These are phyloP conservation scores for Cephalopholis sonnerati DNA, from an alignment of 2,113 vertebrate species.

Conservation along the genomic window DNA sequence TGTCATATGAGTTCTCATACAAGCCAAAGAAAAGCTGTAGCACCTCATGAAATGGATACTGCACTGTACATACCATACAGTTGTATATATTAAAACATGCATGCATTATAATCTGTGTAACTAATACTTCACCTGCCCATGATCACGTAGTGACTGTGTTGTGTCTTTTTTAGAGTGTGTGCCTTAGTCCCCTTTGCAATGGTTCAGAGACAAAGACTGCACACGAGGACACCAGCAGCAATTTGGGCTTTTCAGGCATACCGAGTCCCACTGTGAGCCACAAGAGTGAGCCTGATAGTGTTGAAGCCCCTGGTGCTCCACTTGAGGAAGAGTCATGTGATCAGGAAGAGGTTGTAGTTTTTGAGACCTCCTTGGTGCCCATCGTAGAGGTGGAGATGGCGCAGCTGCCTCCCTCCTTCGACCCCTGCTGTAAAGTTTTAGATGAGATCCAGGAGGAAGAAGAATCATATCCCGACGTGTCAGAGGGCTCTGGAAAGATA, in stretches of 20 bases:
- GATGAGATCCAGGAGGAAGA: slow-evolving; percentile 58
- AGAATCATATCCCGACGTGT: slow-evolving; percentile 32
- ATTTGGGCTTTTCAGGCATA: slow-evolving; percentile 45
- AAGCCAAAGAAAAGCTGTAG: not conserved
- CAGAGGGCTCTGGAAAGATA: slow-evolving; percentile 42
- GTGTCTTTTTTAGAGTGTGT: slow-evolving; percentile 75
- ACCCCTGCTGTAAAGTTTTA: slow-evolving; percentile 44
- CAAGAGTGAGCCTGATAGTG: slow-evolving; percentile 35
- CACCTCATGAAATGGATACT: slow-evolving; percentile 12
- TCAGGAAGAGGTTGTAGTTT: slow-evolving; percentile 67
- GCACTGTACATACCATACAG: not conserved
- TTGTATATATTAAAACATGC: not conserved
- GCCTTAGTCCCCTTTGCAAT: slow-evolving; percentile 62
- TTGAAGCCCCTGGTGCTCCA: slow-evolving; percentile 29
- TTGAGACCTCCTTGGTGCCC: slow-evolving; percentile 59
- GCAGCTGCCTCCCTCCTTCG: slow-evolving; percentile 46
- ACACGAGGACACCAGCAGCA: slow-evolving; percentile 57
- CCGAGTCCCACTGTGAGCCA: slow-evolving; percentile 39
- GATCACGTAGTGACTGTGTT: slow-evolving; percentile 61
- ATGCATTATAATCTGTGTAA: slow-evolving; percentile 23
- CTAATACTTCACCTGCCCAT: not conserved
- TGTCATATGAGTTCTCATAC: not conserved
- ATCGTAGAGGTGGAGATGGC: slow-evolving; percentile 70
- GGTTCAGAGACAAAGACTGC: slow-evolving; percentile 57
- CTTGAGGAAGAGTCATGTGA: slow-evolving; percentile 55